Conservation (phyloP, 2,888 invertebrate genomes). For the Pseudococcus longispinus region DNA sequence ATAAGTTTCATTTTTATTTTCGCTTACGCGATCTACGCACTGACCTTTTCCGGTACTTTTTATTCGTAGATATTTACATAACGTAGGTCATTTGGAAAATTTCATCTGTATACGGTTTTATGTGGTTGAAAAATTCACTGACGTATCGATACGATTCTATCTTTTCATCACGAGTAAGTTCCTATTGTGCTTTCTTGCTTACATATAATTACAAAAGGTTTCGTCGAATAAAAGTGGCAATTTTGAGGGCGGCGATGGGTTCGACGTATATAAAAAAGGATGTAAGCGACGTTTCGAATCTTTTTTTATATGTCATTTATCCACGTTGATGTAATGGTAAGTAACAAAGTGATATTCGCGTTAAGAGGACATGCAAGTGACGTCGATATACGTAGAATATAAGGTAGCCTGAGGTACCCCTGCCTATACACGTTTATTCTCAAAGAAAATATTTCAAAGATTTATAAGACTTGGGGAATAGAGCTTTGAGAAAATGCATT, state of each 20-base stretch:
- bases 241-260: neutral
- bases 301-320: slow-evolving; percentile 1
- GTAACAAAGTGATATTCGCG: slow-evolving; percentile 15
- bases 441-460: neutral
- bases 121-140: neutral
- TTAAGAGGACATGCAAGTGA: slow-evolving; percentile 38
- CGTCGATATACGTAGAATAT: neutral
- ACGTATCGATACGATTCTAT: slow-evolving; percentile 17
- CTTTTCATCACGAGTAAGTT: neutral
- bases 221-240: slow-evolving; percentile 18
- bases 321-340: neutral
- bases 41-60: slow-evolving; percentile 18
- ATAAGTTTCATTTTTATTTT: slow-evolving; percentile 12
- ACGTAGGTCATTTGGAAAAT: neutral
- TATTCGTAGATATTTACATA: neutral
- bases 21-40: neutral
- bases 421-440: neutral
- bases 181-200: neutral
- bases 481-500: neutral
- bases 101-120: slow-evolving; percentile 1
- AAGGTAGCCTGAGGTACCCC: neutral
- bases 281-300: slow-evolving; percentile 3
- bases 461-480: neutral
- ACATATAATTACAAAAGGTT: slow-evolving; percentile 27
- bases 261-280: neutral